Base-by-base conservation (phyloP, 2,113 vertebrate species). In the Hippocampus comes region DNA sequence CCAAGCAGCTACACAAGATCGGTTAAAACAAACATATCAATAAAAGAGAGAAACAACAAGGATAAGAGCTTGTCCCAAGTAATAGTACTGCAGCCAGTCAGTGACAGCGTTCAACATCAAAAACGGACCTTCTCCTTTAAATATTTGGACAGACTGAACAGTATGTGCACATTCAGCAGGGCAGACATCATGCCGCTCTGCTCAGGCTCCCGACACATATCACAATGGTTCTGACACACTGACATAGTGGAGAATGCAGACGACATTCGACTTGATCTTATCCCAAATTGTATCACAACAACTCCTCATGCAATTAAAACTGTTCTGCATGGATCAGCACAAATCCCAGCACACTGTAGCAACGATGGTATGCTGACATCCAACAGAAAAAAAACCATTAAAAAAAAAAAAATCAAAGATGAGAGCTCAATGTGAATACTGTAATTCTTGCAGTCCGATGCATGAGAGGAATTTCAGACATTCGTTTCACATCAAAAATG, bases 231-330 rank as follows among this genome's bases (percentile, higher is more conserved):
- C 46, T 71, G 79, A 71, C 73, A 76, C 23, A n/a, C 63, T 48
- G 65, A 80, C 68, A 70, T 78, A 68, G 57, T 79, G 69, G 67
- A 71, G 46, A 83, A 75, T 46, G 71, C 63, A 80, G 20, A 56
- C 72, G 64, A 81, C 21, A 73, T 76, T 73, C 76, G 68, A 67
- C 30, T 63, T 79, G 57, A 71, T 53, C 77, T 74, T 30, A 71
- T 70, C 73, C 74, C 59, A 73, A 17, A n/a, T 18, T 49, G 43
- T 25, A 25, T 9, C 15, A 27, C 23, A 48, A 17, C 42, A 18
- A 43, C 66, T 68, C 25, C 66, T 51, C 63, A 70, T 70, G 57
- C 69, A 67, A 20, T 23, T 48, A 4, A 48, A 66, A 27, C 23
- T 18, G 9, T 25, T 6, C 23, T 66, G 42, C 21, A 66, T 15